Conservation (phyloP, 2,888 invertebrate species). For the Ornithoptera priamus region DNA sequence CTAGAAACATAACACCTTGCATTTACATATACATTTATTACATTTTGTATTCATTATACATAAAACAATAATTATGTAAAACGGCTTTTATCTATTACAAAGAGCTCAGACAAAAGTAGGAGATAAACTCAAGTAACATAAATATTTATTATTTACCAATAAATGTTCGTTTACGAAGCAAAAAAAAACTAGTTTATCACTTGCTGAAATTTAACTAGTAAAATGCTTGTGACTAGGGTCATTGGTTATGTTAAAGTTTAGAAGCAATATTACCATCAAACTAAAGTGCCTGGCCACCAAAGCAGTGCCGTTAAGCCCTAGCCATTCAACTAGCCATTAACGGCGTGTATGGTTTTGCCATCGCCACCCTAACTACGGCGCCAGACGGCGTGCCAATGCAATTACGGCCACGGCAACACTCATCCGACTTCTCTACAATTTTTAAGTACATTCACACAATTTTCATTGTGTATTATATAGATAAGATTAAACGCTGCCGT, state of each 20-base stretch:
- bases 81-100: too few relatives aligned
- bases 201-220: neutral
- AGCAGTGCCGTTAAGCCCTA: neutral
- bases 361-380: constrained; percentile 17
- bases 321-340: constrained; percentile 20
- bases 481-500: too few relatives aligned
- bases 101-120: too few relatives aligned
- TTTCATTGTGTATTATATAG: constrained; percentile 1
- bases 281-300: neutral
- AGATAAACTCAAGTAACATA: too few relatives aligned
- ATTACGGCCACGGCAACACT: constrained; percentile 16
- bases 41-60: too few relatives aligned
- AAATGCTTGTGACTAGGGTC: neutral
- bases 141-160: too few relatives aligned
- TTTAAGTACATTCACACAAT: constrained; percentile 14
- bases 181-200: too few relatives aligned
- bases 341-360: constrained; percentile 15
- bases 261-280: neutral
- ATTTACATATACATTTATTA: too few relatives aligned
- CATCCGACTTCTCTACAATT: constrained; percentile 15
- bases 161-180: too few relatives aligned
- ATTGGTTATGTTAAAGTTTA: neutral
- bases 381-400: constrained; percentile 22
- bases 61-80: too few relatives aligned
- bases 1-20: too few relatives aligned